Conservation (phyloP, 2,797 vertebrate genomes). For the Graptemys geographica region DNA sequence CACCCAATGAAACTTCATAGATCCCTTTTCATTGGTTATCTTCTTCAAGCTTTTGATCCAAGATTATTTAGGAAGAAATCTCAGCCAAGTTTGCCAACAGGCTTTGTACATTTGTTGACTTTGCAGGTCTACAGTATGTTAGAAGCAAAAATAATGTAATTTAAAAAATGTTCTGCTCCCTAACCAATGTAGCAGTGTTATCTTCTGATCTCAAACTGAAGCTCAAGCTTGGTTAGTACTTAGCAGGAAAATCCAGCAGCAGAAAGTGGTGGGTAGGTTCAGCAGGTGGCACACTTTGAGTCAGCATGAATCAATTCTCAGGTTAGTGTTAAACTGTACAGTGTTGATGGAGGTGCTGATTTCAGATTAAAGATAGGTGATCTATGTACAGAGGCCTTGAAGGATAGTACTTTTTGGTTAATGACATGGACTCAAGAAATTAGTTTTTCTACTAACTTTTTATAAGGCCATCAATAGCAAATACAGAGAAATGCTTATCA, state of each 20-base stretch:
- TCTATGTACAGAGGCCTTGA: not conserved
- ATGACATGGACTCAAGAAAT: not conserved
- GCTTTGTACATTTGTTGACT: not conserved
- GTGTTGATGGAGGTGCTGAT: not conserved
- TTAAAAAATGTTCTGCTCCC: not conserved
- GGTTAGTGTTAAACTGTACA: not conserved
- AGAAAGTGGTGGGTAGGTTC: not conserved
- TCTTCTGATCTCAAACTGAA: not conserved
- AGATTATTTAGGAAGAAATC: not conserved
- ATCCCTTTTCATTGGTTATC: not conserved
- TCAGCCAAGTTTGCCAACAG: not conserved
- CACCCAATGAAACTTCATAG: not conserved
- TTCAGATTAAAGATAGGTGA: not conserved
- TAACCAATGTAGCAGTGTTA: not conserved
- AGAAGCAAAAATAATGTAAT: not conserved
- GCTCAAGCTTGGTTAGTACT: not conserved
- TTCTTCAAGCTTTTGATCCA: not conserved
- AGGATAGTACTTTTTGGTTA: not conserved
- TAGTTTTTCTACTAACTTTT: not conserved
- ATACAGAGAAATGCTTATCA: not conserved
- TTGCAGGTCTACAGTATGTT: not conserved
- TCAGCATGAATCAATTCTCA: not conserved
- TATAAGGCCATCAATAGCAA: not conserved
- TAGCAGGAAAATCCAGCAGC: not conserved
- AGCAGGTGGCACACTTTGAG: not conserved